Base-by-base conservation (phyloP, 1,140 invertebrate species). In the Aphaenogaster floridana region DNA sequence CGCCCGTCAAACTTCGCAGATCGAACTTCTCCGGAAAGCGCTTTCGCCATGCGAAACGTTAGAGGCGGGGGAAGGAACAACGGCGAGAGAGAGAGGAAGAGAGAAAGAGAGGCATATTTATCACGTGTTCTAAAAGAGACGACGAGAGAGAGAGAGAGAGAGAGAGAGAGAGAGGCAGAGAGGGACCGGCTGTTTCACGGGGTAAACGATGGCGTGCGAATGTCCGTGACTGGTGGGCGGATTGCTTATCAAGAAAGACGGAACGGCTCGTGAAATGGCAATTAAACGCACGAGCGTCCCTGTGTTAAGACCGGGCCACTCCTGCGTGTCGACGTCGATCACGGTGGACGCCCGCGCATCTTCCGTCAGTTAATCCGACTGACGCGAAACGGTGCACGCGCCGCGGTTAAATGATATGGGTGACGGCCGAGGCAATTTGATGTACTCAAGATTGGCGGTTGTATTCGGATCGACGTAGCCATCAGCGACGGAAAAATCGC, bases 1-100 rank as follows among this genome's bases (percentile, higher is more conserved):
- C 81, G 61, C 21, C 78, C 89, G 89, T 90, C 89, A 90, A 90
- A 90, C 86, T 90, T 90, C 36, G 66, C 50, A 64, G 86, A 90
- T 90, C 74, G 74, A 90, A 90, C 48, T 90, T 90, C 54, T 45
- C 21, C 59, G 54, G 89, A 89, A 81, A 85, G 48, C 61, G 61
- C 59, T 52, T 28, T 21, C 68, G 4, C 21, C 28, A 7, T 34
- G 42, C 80, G 54, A 59, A 39, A 72, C 13, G 42, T 8, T 11
- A 21, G 45, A 69, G 8, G 36, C 15, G 4, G 15, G 34, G 39
- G 21, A 42, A 15, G 28, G 28, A 59, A 36, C 39, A 45, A 57
- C 21, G 28, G 34, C 15, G 11, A n/a, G 39, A 36, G 34, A 68
- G 54, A 11, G 52, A 52, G 11, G 1, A 1, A 54, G 36, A 42